These are phyloP conservation scores for Cebuella pygmaea DNA, from an alignment of 2,797 vertebrate species.

Conservation along the genomic window DNA sequence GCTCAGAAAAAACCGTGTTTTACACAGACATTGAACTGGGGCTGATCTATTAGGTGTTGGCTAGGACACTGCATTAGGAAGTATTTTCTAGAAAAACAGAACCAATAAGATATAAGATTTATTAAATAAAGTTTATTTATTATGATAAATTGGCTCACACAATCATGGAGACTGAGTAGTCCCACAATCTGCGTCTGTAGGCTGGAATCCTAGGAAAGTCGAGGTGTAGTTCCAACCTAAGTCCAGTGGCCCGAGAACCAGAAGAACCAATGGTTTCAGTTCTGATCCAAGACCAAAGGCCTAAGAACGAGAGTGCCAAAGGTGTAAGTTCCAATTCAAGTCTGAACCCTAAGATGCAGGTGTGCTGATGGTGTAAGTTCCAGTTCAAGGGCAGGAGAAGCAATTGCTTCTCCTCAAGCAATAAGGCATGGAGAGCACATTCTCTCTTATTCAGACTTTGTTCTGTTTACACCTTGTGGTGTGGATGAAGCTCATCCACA, in stretches of 20 bases:
- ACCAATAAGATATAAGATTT: background rate
- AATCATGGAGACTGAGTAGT: background rate
- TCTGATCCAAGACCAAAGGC: background rate
- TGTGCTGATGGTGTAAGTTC: background rate
- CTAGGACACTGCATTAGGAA: background rate
- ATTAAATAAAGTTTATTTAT: background rate
- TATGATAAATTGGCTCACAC: background rate
- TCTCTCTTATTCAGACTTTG: background rate
- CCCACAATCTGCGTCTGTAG: background rate
- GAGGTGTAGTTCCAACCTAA: background rate
- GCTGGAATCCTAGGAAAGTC: background rate
- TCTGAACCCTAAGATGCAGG: background rate
- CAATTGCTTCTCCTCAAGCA: too few species aligned
- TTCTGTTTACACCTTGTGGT: background rate
- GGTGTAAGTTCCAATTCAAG: background rate
- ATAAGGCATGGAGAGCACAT: background rate
- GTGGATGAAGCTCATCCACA: too few species aligned
- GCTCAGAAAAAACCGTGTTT: background rate
- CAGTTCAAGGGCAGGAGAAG: background rate
- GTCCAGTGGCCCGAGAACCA: background rate
- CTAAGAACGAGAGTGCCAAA: background rate
- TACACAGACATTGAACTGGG: background rate
- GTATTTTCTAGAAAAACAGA: background rate
- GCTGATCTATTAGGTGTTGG: background rate
- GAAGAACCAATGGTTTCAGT: background rate